Conservation (phyloP, 2,113 vertebrate genomes). For the Sterna hirundo region DNA sequence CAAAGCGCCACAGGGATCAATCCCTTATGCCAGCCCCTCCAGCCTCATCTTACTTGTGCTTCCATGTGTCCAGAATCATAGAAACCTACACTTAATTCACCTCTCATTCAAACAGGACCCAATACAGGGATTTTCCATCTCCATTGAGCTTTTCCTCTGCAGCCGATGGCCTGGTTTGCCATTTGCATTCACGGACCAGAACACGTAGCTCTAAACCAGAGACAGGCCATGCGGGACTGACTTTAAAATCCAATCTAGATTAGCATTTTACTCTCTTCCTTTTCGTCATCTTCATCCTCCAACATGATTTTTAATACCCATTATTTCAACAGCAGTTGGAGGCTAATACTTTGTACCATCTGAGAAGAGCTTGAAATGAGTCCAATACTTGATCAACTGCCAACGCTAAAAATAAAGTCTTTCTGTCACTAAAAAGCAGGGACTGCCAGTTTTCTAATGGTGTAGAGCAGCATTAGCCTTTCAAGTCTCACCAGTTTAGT, state of each 20-base stretch:
- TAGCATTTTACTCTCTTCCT: not conserved
- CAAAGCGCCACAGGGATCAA: not conserved
- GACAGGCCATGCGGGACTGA: not conserved
- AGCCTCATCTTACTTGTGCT: not conserved
- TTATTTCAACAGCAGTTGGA: slow-evolving; percentile 23
- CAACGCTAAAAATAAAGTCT: slow-evolving; percentile 61
- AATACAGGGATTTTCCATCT: not conserved
- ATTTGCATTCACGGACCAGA: not conserved
- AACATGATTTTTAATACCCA: slow-evolving; percentile 34
- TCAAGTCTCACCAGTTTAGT: slow-evolving; percentile 36
- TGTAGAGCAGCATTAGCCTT: slow-evolving; percentile 12
- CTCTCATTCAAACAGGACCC: not conserved
- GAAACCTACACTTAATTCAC: not conserved
- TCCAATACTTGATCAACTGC: not conserved
- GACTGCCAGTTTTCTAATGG: slow-evolving; percentile 40
- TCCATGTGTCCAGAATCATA: not conserved
- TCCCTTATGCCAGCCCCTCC: not conserved
- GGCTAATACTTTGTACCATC: not conserved
- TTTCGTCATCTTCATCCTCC: not conserved
- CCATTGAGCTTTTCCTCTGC: not conserved
- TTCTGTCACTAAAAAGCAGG: slow-evolving; percentile 43
- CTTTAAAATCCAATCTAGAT: not conserved
- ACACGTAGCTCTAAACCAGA: not conserved
- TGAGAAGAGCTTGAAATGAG: slow-evolving; percentile 27
- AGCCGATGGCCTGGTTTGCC: rapidly evolving